Percentiles rank a stretch among this genome's conserved stretches.
Conservation (phyloP, 2,113 vertebrate genomes). For the Chaetodon auriga region DNA sequence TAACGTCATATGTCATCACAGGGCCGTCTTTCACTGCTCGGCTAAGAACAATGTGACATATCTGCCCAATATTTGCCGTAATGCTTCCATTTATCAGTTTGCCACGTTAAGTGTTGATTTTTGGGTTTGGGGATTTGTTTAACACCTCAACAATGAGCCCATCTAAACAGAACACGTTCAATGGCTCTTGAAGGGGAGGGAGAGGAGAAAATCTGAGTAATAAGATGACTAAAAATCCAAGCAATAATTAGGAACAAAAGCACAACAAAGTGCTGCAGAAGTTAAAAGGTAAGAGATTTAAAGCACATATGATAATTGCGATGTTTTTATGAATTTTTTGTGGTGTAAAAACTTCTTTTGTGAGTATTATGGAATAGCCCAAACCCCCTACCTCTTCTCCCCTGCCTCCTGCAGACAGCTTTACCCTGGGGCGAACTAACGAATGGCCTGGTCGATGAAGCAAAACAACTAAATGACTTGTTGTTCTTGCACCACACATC, state of each 20-base stretch:
- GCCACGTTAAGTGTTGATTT: background rate
- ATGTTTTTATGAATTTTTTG: conserved; percentile 4
- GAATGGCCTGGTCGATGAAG: conserved; percentile 65
- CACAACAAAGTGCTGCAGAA: conserved; percentile 5
- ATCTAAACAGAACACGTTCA: background rate
- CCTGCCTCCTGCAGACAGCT: conserved; percentile 54
- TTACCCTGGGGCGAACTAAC: conserved; percentile 66
- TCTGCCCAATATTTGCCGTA: background rate
- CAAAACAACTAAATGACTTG: conserved; percentile 71
- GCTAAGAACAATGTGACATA: conserved; percentile 7
- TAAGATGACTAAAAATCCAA: conserved; percentile 24
- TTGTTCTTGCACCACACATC: conserved; percentile 60
- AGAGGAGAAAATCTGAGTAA: background rate
- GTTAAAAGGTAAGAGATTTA: conserved; percentile 8
- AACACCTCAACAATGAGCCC: background rate
- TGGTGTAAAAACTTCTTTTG: conserved; percentile 22
- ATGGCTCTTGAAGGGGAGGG: background rate
- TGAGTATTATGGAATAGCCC: conserved; percentile 6
- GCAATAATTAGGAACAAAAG: conserved; percentile 17
- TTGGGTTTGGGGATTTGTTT: conserved; percentile 1
- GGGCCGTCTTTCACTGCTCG: background rate
- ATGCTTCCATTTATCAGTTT: background rate
- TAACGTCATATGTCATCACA: conserved; percentile 27
- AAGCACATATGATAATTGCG: conserved; percentile 24
- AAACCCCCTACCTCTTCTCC: background rate